Percentiles rank a stretch among this genome's conserved stretches.
These are phyloP conservation scores for Columbina picui DNA, from an alignment of 2,113 vertebrate genomes.

Conservation along the genomic window DNA sequence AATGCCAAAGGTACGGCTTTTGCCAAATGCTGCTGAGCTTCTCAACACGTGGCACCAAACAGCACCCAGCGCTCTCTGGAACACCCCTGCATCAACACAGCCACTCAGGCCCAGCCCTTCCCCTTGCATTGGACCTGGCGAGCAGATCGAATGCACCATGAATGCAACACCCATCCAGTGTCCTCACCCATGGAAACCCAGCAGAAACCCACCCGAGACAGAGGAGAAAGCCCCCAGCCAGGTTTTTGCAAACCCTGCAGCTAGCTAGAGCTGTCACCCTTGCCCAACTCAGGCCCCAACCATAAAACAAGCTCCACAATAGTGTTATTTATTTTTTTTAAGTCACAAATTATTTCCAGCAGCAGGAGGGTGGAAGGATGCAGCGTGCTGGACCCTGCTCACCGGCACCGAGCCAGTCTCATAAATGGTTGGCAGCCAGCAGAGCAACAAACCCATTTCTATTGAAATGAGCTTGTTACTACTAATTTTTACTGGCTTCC, in stretches of 20 bases:
- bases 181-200: neutral
- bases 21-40: neutral
- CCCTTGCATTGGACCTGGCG: rapidly evolving
- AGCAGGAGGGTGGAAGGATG: constrained; percentile 77
- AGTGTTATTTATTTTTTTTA: constrained; percentile 74
- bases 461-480: constrained; percentile 71
- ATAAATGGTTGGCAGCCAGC: constrained; percentile 77
- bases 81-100: rapidly evolving
- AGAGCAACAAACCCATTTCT: constrained; percentile 68
- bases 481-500: constrained; percentile 70
- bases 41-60: neutral
- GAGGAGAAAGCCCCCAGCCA: neutral
- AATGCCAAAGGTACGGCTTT: neutral
- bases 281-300: constrained; percentile 58
- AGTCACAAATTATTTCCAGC: constrained; percentile 79
- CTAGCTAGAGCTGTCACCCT: neutral
- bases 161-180: rapidly evolving
- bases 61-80: neutral
- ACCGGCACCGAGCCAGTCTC: constrained; percentile 74
- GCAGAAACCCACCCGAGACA: neutral
- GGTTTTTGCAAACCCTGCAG: neutral
- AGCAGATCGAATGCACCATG: rapidly evolving
- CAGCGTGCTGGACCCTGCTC: constrained; percentile 60
- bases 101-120: neutral
- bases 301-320: constrained; percentile 63